Evolutionary conservation across 2,797 vertebrate genomes (phyloP).

Genomic region (Danio tinwini): DNA sequence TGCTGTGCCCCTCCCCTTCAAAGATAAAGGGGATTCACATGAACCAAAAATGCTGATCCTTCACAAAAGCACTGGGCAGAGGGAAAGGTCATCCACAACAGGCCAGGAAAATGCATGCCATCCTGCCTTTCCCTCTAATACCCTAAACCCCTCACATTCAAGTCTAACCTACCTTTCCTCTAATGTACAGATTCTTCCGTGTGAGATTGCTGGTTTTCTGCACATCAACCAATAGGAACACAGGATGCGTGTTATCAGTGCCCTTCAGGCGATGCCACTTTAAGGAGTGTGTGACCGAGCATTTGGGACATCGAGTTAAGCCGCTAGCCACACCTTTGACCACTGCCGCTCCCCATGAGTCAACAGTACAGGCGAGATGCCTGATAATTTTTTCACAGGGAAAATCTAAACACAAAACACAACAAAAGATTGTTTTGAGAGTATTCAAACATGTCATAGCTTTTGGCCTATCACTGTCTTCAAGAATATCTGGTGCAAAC

Average conservation of each 20-base stretch:
- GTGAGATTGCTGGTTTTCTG: slow-evolving; percentile 48
- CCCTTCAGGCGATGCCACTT: slow-evolving; percentile 71
- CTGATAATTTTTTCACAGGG: slow-evolving; percentile 62
- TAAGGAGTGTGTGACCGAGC: slow-evolving; percentile 52
- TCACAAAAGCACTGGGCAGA: slow-evolving; percentile 60
- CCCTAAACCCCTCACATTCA: slow-evolving; percentile 65
- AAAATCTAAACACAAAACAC: slow-evolving; percentile 64
- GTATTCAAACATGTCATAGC: slow-evolving; percentile 64
- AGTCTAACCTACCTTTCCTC: slow-evolving; percentile 65
- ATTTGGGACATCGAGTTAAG: slow-evolving; percentile 37
- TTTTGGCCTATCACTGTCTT: slow-evolving; percentile 62
- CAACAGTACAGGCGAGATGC: slow-evolving; percentile 66
- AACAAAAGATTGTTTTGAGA: slow-evolving; percentile 62
- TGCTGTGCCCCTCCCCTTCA: slow-evolving; percentile 57
- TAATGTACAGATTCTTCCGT: slow-evolving; percentile 55
- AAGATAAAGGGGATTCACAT: slow-evolving; percentile 54
- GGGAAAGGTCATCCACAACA: slow-evolving; percentile 70
- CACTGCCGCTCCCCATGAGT: slow-evolving; percentile 58
- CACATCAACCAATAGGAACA: slow-evolving; percentile 64
- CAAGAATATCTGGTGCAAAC: slow-evolving; percentile 7
- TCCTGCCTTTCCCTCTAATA: slow-evolving; percentile 69
- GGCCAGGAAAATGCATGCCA: slow-evolving; percentile 63
- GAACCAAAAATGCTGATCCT: slow-evolving; percentile 61
- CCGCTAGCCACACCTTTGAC: slow-evolving; percentile 63
- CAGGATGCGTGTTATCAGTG: slow-evolving; percentile 68